Conservation (phyloP, 2,113 vertebrate species). For the Carassius auratus region DNA sequence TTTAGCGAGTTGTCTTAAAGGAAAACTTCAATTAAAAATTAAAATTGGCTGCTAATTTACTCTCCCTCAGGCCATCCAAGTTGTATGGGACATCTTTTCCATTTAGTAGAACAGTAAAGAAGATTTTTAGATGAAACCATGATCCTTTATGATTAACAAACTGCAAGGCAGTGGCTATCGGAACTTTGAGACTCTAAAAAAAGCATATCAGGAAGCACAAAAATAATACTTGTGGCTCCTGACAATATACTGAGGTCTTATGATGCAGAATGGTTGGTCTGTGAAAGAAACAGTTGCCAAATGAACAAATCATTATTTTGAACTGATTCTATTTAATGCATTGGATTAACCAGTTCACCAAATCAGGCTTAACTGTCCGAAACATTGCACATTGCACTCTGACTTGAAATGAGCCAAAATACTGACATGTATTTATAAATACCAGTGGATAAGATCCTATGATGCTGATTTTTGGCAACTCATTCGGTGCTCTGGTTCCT, state of each 20-base stretch:
- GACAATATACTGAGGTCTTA: too few species aligned
- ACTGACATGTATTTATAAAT: neutral
- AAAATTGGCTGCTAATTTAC: neutral
- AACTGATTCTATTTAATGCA: neutral
- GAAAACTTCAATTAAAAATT: too few species aligned
- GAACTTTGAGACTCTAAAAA: neutral
- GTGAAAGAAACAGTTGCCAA: too few species aligned
- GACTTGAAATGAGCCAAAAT: neutral
- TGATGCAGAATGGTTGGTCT: neutral
- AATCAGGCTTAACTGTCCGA: neutral
- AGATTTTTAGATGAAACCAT: neutral
- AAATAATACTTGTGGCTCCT: too few species aligned
- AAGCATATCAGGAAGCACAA: neutral
- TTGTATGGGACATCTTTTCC: neutral
- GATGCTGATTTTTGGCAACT: neutral
- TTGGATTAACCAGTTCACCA: neutral
- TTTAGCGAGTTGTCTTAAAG: neutral
- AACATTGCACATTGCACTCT: neutral
- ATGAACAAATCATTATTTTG: neutral
- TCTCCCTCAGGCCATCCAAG: neutral
- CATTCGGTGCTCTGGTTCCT: too few species aligned
- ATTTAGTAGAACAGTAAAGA: neutral
- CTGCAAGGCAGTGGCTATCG: too few species aligned
- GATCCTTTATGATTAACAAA: too few species aligned
- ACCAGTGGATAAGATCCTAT: neutral